These are phyloP conservation scores for Prionace glauca DNA, from an alignment of 2,797 vertebrate genomes.

Conservation along the genomic window DNA sequence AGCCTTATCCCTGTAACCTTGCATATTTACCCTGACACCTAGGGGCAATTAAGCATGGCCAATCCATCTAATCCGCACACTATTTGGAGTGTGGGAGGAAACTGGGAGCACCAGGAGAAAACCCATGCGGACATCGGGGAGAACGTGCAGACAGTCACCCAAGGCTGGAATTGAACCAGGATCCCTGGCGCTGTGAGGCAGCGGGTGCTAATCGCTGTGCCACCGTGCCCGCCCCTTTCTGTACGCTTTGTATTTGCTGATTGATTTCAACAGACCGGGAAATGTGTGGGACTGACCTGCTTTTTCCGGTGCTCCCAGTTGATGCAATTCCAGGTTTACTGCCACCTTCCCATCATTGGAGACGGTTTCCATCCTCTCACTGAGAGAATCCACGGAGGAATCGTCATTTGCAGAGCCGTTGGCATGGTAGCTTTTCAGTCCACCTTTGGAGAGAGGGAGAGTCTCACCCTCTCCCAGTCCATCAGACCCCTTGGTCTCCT, in stretches of 20 bases:
- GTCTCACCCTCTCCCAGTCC: constrained; percentile 46
- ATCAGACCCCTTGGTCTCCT: constrained; percentile 52
- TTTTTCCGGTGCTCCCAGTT: constrained; percentile 39
- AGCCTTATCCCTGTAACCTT: too few relatives aligned
- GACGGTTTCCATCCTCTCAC: constrained; percentile 46
- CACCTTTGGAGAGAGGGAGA: constrained; percentile 43
- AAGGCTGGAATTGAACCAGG: too few relatives aligned
- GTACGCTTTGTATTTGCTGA: background rate
- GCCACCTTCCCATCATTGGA: constrained; percentile 50
- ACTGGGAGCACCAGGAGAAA: too few relatives aligned
- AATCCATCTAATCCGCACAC: too few relatives aligned
- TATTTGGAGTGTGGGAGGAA: too few relatives aligned
- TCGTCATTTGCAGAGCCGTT: constrained; percentile 51
- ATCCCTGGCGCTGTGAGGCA: too few relatives aligned
- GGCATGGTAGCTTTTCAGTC: constrained; percentile 42
- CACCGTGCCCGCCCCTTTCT: too few relatives aligned
- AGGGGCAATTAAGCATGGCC: too few relatives aligned
- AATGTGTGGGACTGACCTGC: constrained; percentile 52
- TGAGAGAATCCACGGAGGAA: constrained; percentile 46
- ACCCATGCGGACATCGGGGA: too few relatives aligned
- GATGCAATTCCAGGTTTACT: constrained; percentile 42
- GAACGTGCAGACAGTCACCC: too few relatives aligned
- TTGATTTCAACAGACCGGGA: background rate
- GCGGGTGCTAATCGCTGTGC: too few relatives aligned
- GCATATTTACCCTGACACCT: too few relatives aligned